Evolutionary conservation across 1,140 invertebrate genomes (phyloP).

Genomic region (Calliopsis andreniformis): DNA sequence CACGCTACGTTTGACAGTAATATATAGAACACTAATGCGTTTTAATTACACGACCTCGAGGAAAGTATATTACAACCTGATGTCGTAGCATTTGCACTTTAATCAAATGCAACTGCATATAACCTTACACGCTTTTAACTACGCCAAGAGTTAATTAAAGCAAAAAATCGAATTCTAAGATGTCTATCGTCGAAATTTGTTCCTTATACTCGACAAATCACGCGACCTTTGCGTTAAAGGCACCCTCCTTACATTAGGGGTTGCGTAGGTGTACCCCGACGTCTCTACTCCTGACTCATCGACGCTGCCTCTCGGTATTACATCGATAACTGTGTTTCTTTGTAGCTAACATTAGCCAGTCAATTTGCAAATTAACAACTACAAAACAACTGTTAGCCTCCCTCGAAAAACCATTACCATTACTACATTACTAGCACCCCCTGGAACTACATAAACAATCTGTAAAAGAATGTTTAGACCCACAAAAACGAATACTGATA

Average conservation of each 20-base stretch:
- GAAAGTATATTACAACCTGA: not conserved
- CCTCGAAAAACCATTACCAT: too few relatives aligned
- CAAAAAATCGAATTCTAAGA: not conserved
- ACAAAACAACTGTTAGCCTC: not conserved
- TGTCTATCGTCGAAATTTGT: constrained; percentile 41
- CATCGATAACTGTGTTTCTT: constrained; percentile 46
- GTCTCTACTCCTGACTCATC: constrained; percentile 53
- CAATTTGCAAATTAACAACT: not conserved
- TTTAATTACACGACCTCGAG: too few relatives aligned
- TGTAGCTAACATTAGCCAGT: not conserved
- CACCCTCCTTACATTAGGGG: constrained; percentile 36
- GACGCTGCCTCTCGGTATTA: constrained; percentile 41
- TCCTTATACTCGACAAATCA: constrained; percentile 61
- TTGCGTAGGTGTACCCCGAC: constrained; percentile 32
- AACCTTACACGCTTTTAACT: too few relatives aligned
- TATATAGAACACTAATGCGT: too few relatives aligned
- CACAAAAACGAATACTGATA: too few relatives aligned
- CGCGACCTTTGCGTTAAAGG: constrained; percentile 49
- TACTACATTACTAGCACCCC: too few relatives aligned
- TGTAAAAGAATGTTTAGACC: too few relatives aligned
- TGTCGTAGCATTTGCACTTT: not conserved
- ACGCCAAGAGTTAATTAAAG: not conserved
- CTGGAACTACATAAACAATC: too few relatives aligned
- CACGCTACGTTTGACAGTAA: too few relatives aligned
- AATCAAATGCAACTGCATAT: too few relatives aligned